Percentiles rank a stretch among this genome's conserved stretches.
Evolutionary conservation across 2,888 invertebrate genomes (phyloP).

Genomic region (Drosophila stalkeri): DNA sequence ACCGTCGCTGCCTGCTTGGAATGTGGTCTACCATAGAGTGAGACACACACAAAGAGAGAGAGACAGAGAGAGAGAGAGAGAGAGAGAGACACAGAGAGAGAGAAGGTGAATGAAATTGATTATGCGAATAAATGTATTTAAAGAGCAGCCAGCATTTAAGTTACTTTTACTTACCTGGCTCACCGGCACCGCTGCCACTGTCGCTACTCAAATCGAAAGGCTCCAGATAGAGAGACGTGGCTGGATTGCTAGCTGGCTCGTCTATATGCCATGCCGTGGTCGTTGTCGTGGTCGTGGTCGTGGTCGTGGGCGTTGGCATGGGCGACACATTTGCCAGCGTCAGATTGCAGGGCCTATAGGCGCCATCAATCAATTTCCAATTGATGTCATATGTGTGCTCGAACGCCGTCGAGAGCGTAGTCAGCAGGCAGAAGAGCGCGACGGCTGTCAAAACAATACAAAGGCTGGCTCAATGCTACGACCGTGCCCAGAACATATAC

Average conservation of each 20-base stretch:
- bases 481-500: not conserved
- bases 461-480: constrained; percentile 47
- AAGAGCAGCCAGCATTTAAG: constrained; percentile 28
- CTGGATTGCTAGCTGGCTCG: constrained; percentile 23
- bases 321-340: constrained; percentile 70
- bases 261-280: constrained; percentile 50
- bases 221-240: constrained; percentile 27
- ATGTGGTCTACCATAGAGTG: constrained; percentile 59
- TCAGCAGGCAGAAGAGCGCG: constrained; percentile 87
- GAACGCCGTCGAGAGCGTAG: constrained; percentile 89
- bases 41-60: not conserved
- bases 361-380: constrained; percentile 75
- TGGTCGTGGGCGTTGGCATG: constrained; percentile 23
- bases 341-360: constrained; percentile 79
- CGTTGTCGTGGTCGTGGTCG: constrained; percentile 32
- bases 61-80: not conserved
- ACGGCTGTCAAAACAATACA: constrained; percentile 71
- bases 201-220: constrained; percentile 44
- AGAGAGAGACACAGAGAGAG: not conserved
- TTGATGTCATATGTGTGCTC: constrained; percentile 86
- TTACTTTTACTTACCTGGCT: constrained; percentile 42
- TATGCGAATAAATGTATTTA: constrained; percentile 28
- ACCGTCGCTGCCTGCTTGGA: constrained; percentile 56
- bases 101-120: not conserved
- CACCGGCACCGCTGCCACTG: constrained; percentile 40